These are phyloP conservation scores for Sogatella furcifera DNA, from an alignment of 1,140 invertebrate genomes.

Conservation along the genomic window DNA sequence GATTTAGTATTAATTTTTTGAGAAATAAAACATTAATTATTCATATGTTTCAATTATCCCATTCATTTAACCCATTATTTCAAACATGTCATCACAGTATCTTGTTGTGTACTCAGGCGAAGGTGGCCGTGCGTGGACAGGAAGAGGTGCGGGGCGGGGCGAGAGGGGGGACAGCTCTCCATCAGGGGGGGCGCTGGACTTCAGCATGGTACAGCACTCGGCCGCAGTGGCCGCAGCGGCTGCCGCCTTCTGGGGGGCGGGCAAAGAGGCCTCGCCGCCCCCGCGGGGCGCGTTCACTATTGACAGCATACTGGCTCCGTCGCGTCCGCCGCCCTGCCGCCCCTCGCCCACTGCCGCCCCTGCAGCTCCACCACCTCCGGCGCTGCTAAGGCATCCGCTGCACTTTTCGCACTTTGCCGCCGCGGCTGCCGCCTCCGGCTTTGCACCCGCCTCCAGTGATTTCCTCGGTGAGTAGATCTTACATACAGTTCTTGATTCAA, in stretches of 20 bases:
- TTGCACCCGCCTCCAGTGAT: constrained; percentile 50
- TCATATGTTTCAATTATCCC: no score
- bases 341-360: constrained; percentile 37
- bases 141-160: no score
- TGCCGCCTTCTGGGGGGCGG: neutral
- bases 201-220: no score
- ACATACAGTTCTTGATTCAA: no score
- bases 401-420: constrained; percentile 42
- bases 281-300: constrained; percentile 49
- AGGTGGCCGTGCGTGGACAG: no score
- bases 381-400: constrained; percentile 39
- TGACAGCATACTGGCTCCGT: constrained; percentile 64
- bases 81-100: no score
- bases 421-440: constrained; percentile 38
- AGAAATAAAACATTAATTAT: no score
- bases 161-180: no score
- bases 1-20: no score
- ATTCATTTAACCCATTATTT: no score
- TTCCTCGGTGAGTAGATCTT: constrained; percentile 58
- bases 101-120: no score
- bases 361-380: constrained; percentile 36
- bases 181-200: no score
- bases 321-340: constrained; percentile 35
- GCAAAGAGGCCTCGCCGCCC: constrained; percentile 8
- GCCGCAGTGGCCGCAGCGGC: neutral